Conservation (phyloP, 2,113 vertebrate species). For the Recurvirostra avosetta region DNA sequence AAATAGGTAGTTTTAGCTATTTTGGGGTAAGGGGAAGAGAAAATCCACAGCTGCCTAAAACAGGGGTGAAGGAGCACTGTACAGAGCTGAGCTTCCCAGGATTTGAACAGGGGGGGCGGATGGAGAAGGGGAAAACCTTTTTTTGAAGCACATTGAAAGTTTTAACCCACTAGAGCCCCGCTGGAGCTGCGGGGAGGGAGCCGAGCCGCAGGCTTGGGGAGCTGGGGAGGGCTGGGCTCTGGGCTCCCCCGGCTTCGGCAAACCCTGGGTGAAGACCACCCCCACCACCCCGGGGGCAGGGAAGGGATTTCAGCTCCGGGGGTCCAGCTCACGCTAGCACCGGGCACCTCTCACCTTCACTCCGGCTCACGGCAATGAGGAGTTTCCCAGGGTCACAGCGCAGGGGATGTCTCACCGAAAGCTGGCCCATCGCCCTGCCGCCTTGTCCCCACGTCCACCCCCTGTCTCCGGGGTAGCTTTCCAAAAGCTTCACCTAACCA, state of each 20-base stretch:
- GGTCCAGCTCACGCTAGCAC: accelerated
- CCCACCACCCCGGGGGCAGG: not conserved
- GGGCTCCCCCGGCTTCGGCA: not conserved
- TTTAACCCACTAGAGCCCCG: not conserved
- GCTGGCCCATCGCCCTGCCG: accelerated
- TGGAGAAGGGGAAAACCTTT: not conserved
- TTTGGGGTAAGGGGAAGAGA: not conserved
- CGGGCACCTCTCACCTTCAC: not conserved
- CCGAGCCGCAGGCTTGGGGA: not conserved
- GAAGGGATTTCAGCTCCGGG: not conserved
- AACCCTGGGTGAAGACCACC: not conserved
- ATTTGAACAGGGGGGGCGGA: not conserved
- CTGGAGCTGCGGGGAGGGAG: not conserved
- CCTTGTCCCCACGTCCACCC: accelerated
- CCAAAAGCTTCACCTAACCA: not conserved
- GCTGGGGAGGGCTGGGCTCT: not conserved
- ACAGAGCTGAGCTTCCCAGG: not conserved
- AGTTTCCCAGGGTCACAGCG: not conserved
- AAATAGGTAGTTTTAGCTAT: not conserved
- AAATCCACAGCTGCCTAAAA: not conserved
- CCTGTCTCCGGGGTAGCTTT: accelerated
- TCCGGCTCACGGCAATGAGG: accelerated
- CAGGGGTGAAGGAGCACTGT: not conserved
- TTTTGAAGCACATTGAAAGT: not conserved
- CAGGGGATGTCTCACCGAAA: not conserved